phyloP scores from a whole-genome alignment of 2,888 invertebrate genomes.

The Cylindroiulus punctatus region DNA sequence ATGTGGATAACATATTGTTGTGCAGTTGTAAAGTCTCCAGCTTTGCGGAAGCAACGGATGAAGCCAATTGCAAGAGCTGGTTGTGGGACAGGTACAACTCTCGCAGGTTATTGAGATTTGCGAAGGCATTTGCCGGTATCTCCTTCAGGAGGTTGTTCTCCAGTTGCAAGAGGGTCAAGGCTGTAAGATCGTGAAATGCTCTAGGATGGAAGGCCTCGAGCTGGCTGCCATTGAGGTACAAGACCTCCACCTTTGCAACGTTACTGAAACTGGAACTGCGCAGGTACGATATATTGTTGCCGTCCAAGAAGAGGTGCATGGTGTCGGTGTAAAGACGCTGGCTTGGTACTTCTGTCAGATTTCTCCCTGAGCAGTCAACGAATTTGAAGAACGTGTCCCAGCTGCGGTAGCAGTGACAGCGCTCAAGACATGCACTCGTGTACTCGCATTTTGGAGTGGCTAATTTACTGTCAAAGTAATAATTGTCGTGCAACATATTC shows the following conservation, averaged over 20 bases:
- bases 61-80: background rate
- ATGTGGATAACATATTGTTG: background rate
- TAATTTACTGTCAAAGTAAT: no score
- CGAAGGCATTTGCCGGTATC: background rate
- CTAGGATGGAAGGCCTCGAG: background rate
- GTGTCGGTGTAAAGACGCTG: background rate
- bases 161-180: background rate
- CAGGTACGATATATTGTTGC: background rate
- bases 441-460: no score
- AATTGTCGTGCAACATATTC: no score
- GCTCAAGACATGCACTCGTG: no score
- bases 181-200: background rate
- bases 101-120: background rate
- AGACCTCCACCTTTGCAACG: background rate
- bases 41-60: no score
- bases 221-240: background rate
- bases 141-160: background rate
- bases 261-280: background rate
- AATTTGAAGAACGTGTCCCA: no score
- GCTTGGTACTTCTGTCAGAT: background rate
- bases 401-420: no score
- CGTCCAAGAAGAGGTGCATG: background rate
- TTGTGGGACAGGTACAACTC: slow-evolving; percentile 24
- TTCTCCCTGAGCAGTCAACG: background rate
- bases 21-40: background rate